Conservation (phyloP, 2,113 vertebrate species). For the Polypterus senegalus region DNA sequence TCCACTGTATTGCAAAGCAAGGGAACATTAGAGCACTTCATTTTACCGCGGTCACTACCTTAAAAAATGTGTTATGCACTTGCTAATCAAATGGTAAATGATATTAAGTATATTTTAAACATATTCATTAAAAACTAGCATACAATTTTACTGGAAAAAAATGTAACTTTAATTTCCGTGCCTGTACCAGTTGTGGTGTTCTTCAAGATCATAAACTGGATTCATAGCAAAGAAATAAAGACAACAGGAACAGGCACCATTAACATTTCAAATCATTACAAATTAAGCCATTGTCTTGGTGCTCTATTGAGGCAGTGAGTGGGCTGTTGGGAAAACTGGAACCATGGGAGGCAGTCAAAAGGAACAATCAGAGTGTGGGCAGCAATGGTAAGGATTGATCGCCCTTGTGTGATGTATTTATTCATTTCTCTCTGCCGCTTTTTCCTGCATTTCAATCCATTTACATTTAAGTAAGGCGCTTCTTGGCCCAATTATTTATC, state of each 20-base stretch:
- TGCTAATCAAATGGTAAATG: too few species aligned
- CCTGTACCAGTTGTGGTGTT: too few species aligned
- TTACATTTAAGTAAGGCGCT: constrained; percentile 55
- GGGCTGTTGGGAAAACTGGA: constrained; percentile 2
- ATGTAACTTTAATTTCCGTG: too few species aligned
- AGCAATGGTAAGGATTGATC: constrained; percentile 44
- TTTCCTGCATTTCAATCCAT: constrained; percentile 45
- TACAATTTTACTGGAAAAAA: too few species aligned
- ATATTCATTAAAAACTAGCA: too few species aligned
- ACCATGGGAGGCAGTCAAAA: constrained; percentile 16
- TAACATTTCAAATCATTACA: constrained; percentile 7
- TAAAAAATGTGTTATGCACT: too few species aligned
- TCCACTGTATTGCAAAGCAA: too few species aligned
- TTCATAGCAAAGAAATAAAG: not conserved
- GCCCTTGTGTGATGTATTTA: constrained; percentile 37
- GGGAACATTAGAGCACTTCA: too few species aligned
- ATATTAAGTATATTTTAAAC: too few species aligned
- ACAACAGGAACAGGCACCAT: constrained; percentile 1
- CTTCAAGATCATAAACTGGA: too few species aligned
- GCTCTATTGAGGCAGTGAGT: not conserved
- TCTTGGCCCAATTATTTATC: constrained; percentile 55
- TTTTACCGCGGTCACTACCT: too few species aligned
- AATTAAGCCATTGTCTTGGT: constrained; percentile 3
- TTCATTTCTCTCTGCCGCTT: constrained; percentile 44
- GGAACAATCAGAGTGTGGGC: constrained; percentile 22